phyloP scores from a whole-genome alignment of 2,888 invertebrate species.

The Acrocera orbiculus region DNA sequence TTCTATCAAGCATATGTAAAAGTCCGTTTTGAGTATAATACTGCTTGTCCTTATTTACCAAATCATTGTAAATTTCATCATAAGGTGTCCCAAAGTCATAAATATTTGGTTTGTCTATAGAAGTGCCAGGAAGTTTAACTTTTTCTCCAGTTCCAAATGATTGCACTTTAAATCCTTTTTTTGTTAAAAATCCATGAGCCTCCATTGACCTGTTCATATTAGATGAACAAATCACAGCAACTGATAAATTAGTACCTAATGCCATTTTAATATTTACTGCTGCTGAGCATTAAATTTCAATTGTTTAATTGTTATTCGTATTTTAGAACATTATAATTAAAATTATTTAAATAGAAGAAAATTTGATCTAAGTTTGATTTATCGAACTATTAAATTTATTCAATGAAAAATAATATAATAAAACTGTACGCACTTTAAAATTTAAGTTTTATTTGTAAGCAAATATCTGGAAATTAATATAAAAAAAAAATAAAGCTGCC shows the following conservation, averaged over 20 bases:
- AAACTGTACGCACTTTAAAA: too few relatives aligned
- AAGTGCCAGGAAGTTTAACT: constrained; percentile 91
- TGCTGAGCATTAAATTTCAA: too few relatives aligned
- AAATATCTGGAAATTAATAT: too few relatives aligned
- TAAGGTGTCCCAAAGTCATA: constrained; percentile 94
- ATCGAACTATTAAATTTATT: too few relatives aligned
- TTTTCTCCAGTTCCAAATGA: constrained; percentile 90
- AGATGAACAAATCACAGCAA: constrained; percentile 96
- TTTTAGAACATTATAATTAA: too few relatives aligned
- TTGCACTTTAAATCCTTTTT: constrained; percentile 89
- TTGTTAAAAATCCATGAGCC: constrained; percentile 91
- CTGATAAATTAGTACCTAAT: constrained; percentile 37
- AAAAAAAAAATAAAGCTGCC: too few relatives aligned
- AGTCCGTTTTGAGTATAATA: constrained; percentile 97
- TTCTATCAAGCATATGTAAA: constrained; percentile 94
- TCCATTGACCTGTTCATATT: constrained; percentile 99
- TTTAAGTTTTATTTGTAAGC: too few relatives aligned
- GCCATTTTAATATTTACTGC: too few relatives aligned
- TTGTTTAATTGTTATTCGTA: too few relatives aligned
- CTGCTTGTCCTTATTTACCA: constrained; percentile 74
- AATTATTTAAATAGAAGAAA: too few relatives aligned
- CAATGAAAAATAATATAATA: too few relatives aligned
- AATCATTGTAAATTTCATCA: constrained; percentile 88
- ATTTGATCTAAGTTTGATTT: too few relatives aligned
- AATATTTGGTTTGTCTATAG: constrained; percentile 85